Base-by-base conservation (phyloP, 2,888 invertebrate species). In the Dimorphilus gyrociliatus region DNA sequence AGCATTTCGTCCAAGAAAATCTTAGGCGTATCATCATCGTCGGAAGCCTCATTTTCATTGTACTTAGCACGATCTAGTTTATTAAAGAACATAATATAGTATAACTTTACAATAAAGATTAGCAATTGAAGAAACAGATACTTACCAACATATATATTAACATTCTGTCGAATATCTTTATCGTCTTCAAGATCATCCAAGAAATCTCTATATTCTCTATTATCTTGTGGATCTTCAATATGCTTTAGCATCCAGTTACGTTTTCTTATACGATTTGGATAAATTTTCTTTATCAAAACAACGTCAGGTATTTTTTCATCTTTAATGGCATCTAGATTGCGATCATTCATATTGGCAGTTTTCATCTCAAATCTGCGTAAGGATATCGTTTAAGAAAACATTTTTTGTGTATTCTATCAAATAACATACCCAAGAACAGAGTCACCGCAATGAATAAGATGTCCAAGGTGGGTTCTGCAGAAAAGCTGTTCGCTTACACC, bases 171-270 rank as follows among this genome's bases (percentile, higher is more conserved):
- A 51, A 82, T 71, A 10, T 75, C 73, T 3, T 76, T 76, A 63
- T 97, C 90, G 63, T 97, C 94, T 62, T 97, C 97, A 40, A 97
- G 66, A 55, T 97, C 97, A 47, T 94, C 86, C 63, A 94, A 68
- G 67, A 97, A 97, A 46, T 90, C 90, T 47, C 78, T 75, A 64
- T 82, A 92, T 48, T 92, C 90, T 47, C 81, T 84, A 61, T 16
- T 66, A 59, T 7, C 15, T 7, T 8, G 19, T 16, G 8, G n/a
- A n/a, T 60, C 54, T 23, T 63, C 72, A 59, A 94, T 72, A 59
- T 84, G 84, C 50, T 80, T 78, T 21, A 97, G 70, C 57, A 86
- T 88, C 94, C 94, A 97, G 40, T 74, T 70, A 19, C 72, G 72
- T 18, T 74, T 74, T 33, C 74, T 73, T n/a, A 75, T 71, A 19